Evolutionary conservation across 64 coral and sea anemone genomes (phyloP), one percentile per base, ranked within the genome.

Genomic region (Montipora cactus): DNA sequence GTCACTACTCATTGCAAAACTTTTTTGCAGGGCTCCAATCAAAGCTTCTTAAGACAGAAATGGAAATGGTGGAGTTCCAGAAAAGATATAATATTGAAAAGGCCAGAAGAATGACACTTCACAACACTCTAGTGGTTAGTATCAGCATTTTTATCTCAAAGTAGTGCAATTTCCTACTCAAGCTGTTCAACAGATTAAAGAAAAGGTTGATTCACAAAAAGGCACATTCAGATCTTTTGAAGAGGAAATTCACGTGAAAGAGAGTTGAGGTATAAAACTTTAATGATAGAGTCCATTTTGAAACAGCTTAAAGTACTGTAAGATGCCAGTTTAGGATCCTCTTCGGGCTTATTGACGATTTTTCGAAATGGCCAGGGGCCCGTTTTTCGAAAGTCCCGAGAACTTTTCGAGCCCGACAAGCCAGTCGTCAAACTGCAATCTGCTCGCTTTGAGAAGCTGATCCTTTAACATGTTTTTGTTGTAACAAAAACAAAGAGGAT

Each of bases 61-160:
- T 96, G 73, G 91, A 92, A 8, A 87, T 99, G 75, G 97, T 96
- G 76, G 70, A 90, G 18, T 95, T 95, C 7, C 62, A 91, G 23
- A 83, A 96, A 61, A 87, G 94, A 78, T 95, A 95, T 66, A 90
- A 89, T 4, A 75, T 85, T 68, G 97, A 99, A 76, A 99, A 99
- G 75, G 83, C 93, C 28, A 88, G 97, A 13, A 91, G 97, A 77
- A 96, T 91, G 89, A 99, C 97, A 48, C 76, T 99, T 44, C 97
- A 99, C 84, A 99, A 99, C 48, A 95, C 94, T 47, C 92, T 99
- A 67, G 97, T 99, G 92, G 97, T 99, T 74, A 92, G 81, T 90
- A 81, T 21, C 6, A 57, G 53, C 53, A 57, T 57, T 8, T 57
- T 7, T 57, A 8, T 57, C 11, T 57, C 11, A 6, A 37, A 37